Percentiles rank a stretch among this genome's conserved stretches.
phyloP scores from a whole-genome alignment of 2,113 vertebrate species.

The Grammomys dolichurus region DNA sequence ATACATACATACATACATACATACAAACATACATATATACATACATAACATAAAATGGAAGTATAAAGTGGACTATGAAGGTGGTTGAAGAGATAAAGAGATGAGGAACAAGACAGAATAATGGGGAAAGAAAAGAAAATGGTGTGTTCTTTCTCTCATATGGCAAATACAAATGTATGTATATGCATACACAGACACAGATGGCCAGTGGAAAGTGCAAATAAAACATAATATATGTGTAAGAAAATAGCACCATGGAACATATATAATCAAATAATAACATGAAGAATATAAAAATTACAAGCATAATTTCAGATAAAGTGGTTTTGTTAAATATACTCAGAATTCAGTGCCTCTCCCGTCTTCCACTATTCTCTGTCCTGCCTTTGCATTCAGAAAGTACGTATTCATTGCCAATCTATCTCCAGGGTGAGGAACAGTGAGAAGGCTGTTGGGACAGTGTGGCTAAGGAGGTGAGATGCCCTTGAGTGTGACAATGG shows the following conservation, averaged over 20 bases:
- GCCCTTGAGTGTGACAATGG: fast-evolving
- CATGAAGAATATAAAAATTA: background rate
- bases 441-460: background rate
- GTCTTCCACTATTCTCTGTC: background rate
- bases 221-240: background rate
- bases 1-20: too few species aligned
- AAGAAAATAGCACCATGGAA: background rate
- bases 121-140: background rate
- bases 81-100: background rate
- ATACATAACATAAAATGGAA: background rate
- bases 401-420: background rate
- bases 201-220: background rate
- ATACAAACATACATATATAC: background rate
- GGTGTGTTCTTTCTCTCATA: too few species aligned
- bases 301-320: background rate
- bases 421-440: background rate
- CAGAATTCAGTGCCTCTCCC: background rate
- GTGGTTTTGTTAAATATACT: background rate
- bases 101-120: background rate
- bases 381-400: background rate
- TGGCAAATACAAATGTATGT: background rate
- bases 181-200: too few species aligned
- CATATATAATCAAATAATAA: background rate
- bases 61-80: background rate
- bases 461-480: background rate